A percentile compares a stretch with the other conserved stretches of the same genome.
These are phyloP conservation scores for Clitarchus hookeri DNA, from an alignment of 2,888 invertebrate species.

Conservation along the genomic window DNA sequence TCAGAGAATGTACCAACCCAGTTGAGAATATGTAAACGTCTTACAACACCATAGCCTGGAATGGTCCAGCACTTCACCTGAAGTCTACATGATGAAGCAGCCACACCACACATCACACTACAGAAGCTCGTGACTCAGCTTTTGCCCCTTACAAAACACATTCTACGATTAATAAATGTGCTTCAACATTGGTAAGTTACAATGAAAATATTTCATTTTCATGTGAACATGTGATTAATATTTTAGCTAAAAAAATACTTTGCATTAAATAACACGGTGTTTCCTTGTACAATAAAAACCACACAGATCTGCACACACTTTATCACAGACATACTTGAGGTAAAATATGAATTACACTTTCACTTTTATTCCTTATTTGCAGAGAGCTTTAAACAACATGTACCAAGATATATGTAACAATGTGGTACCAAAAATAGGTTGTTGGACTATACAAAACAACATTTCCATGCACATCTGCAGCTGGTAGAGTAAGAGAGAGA, in stretches of 20 bases:
- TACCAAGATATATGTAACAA: neutral
- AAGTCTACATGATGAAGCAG: neutral
- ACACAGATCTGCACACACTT: neutral
- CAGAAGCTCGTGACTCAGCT: no score
- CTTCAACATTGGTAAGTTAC: neutral
- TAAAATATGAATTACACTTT: neutral
- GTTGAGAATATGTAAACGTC: neutral
- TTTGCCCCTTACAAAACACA: no score
- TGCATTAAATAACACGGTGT: neutral
- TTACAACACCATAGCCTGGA: no score
- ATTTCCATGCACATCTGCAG: neutral
- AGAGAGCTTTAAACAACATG: neutral
- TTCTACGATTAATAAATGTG: neutral
- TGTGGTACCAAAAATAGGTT: constrained; percentile 1
- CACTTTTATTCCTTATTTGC: neutral
- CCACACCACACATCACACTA: no score
- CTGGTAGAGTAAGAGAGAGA: neutral
- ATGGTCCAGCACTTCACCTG: neutral
- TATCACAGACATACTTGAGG: constrained; percentile 14
- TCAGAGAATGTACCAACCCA: neutral
- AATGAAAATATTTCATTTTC: neutral
- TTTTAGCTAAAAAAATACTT: neutral
- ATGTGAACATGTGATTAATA: neutral
- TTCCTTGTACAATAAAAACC: neutral
- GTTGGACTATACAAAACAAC: neutral